Conservation (phyloP, 2,113 vertebrate genomes). For the Actenoides hombroni region DNA sequence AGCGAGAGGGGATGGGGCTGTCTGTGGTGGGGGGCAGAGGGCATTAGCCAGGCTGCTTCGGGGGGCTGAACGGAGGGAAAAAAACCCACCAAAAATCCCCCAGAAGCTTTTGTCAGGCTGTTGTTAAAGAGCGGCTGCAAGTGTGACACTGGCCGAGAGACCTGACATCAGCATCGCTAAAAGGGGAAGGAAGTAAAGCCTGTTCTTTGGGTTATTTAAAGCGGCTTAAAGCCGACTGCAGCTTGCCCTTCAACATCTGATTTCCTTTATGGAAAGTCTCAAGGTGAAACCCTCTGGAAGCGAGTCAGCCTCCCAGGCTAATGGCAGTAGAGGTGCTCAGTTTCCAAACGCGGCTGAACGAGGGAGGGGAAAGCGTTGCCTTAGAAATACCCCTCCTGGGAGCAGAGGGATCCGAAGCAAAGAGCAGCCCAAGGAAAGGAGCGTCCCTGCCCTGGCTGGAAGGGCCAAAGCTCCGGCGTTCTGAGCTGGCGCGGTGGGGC, state of each 20-base stretch:
- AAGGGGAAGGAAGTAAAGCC: constrained; percentile 47
- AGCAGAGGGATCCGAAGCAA: neutral
- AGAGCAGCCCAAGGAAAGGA: neutral
- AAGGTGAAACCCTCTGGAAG: constrained; percentile 15
- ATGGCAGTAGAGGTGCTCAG: neutral
- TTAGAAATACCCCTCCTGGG: neutral
- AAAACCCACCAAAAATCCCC: neutral
- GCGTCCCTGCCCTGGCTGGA: neutral
- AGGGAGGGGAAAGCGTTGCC: neutral
- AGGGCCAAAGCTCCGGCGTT: neutral
- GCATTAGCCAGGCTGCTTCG: neutral
- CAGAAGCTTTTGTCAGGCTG: neutral
- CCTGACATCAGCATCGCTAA: neutral
- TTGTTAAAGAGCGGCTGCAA: neutral
- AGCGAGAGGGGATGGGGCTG: neutral
- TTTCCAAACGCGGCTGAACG: neutral
- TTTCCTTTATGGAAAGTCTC: constrained; percentile 29
- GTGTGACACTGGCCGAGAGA: neutral
- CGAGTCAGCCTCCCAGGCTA: constrained; percentile 9
- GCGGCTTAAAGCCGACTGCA: neutral
- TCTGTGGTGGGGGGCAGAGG: fast-evolving
- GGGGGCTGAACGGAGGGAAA: too few species aligned
- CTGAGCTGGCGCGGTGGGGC: fast-evolving
- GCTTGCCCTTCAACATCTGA: neutral
- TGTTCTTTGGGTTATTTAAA: constrained; percentile 22